Conservation (phyloP, 1,140 invertebrate species). For the Trialeurodes vaporariorum region DNA sequence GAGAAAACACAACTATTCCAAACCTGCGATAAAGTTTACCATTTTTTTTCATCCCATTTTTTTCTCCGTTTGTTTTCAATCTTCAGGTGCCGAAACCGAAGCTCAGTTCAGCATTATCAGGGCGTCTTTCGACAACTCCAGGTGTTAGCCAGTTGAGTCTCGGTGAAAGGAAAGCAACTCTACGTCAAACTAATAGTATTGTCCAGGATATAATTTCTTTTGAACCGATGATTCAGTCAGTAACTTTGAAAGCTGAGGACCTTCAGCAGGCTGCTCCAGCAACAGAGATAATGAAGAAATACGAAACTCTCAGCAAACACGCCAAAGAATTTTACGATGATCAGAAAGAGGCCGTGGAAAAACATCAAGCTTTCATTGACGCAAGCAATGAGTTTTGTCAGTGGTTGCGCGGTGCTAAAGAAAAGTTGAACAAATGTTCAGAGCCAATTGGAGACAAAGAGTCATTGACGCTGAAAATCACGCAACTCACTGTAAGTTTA, state of each 20-base stretch:
- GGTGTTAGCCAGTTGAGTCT: constrained; percentile 65
- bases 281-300: constrained; percentile 79
- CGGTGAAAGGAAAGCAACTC: constrained; percentile 71
- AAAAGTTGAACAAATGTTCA: constrained; percentile 82
- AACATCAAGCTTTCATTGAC: constrained; percentile 82
- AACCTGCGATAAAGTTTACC: no score
- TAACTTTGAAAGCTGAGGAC: constrained; percentile 81
- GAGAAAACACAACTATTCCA: no score
- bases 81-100: constrained; percentile 4
- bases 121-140: constrained; percentile 23
- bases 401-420: constrained; percentile 81
- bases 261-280: constrained; percentile 72
- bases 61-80: background rate
- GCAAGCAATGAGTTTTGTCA: constrained; percentile 80
- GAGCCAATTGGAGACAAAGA: constrained; percentile 91
- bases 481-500: constrained; percentile 52
- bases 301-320: constrained; percentile 76
- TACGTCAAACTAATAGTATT: constrained; percentile 84
- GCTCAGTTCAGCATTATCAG: background rate
- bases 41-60: background rate
- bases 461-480: constrained; percentile 67
- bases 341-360: constrained; percentile 71
- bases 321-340: constrained; percentile 68
- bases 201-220: constrained; percentile 90
- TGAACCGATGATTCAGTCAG: constrained; percentile 89